phyloP scores from a whole-genome alignment of 2,113 vertebrate genomes.

The Thamnophis sirtalis region DNA sequence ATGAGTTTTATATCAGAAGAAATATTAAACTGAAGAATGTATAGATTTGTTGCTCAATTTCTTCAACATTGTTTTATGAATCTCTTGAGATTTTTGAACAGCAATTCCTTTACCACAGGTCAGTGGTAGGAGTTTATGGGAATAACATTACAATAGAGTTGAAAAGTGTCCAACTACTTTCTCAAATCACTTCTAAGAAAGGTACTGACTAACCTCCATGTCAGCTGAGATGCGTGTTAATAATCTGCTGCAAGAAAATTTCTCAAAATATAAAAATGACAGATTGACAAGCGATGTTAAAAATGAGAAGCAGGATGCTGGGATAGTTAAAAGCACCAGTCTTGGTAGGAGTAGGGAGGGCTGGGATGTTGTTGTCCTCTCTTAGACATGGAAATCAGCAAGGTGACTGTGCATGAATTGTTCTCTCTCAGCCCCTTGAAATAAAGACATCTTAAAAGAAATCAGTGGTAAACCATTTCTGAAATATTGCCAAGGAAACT shows the following conservation, averaged over 20 bases:
- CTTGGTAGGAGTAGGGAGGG: background rate
- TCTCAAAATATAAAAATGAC: background rate
- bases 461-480: background rate
- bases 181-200: background rate
- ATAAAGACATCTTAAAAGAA: background rate
- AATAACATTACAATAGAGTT: background rate
- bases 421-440: background rate
- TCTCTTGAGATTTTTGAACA: background rate
- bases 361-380: background rate
- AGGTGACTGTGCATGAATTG: background rate
- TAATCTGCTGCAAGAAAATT: background rate
- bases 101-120: background rate
- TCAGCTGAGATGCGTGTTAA: background rate
- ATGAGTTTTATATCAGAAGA: background rate
- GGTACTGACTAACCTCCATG: no score
- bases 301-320: background rate
- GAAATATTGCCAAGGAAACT: background rate
- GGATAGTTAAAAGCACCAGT: background rate
- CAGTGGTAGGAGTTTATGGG: background rate
- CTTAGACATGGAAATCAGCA: background rate
- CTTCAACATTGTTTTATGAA: background rate
- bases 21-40: background rate
- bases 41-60: background rate
- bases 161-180: background rate
- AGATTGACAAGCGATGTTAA: background rate